phyloP scores from a whole-genome alignment of 2,797 vertebrate genomes.

The Nothura maculosa region DNA sequence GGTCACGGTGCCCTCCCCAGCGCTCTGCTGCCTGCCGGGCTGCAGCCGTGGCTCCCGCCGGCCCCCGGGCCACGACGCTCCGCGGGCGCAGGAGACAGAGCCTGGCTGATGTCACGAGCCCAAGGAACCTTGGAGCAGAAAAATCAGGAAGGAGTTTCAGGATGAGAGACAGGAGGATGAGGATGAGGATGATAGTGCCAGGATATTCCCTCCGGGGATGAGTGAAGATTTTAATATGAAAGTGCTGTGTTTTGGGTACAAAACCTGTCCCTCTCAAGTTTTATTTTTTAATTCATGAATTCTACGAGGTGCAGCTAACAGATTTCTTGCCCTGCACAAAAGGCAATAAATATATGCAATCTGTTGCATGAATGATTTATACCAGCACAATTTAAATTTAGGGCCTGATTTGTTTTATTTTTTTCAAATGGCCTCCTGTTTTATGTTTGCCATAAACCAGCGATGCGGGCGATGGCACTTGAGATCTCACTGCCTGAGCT shows the following conservation, averaged over 20 bases:
- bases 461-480: neutral
- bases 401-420: conserved; percentile 11
- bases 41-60: neutral
- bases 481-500: neutral
- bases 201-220: neutral
- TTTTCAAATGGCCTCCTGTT: conserved; percentile 18
- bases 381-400: conserved; percentile 49
- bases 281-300: conserved; percentile 56
- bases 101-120: neutral
- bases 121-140: neutral
- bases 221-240: conserved; percentile 15
- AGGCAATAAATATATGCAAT: conserved; percentile 63
- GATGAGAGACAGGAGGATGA: neutral
- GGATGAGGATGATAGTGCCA: neutral
- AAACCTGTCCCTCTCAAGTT: conserved; percentile 1
- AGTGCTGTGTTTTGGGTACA: conserved; percentile 18
- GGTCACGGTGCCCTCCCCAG: neutral
- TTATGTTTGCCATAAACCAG: conserved; percentile 5
- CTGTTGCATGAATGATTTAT: conserved; percentile 65
- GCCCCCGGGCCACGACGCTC: neutral
- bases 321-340: conserved; percentile 27
- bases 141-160: neutral
- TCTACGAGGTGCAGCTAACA: conserved; percentile 17
- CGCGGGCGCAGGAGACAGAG: neutral
- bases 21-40: neutral